Percentiles rank a stretch among this genome's conserved stretches.
phyloP scores from a whole-genome alignment of 2,888 invertebrate species.

The Anaspis maculata region DNA sequence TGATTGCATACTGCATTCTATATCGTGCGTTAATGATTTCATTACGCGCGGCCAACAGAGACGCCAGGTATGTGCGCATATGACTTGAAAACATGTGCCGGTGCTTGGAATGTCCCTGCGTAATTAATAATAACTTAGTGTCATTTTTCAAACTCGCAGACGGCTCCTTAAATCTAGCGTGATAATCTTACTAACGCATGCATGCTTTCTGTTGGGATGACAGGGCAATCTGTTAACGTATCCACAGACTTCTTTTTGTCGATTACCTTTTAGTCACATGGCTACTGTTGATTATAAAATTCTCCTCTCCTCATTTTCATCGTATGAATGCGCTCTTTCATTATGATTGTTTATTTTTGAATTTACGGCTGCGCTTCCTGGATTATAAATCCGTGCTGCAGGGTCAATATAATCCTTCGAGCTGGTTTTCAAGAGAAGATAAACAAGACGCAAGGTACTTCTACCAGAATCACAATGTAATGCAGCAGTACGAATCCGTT shows the following conservation, averaged over 20 bases:
- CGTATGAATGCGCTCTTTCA: conserved; percentile 10
- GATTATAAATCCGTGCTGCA: conserved; percentile 3
- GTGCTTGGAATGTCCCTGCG: conserved; percentile 15
- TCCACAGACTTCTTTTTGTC: conserved; percentile 12
- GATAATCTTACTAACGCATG: conserved; percentile 34
- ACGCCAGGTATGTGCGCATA: conserved; percentile 3
- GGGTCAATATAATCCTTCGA: too few species aligned
- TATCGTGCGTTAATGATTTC: conserved; percentile 22
- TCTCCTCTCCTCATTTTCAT: too few species aligned
- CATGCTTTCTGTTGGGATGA: conserved; percentile 29
- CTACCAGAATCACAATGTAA: too few species aligned
- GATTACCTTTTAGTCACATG: conserved; percentile 11
- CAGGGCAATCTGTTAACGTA: conserved; percentile 33
- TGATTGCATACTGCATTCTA: too few species aligned
- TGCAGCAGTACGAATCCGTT: too few species aligned
- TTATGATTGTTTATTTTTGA: conserved; percentile 9
- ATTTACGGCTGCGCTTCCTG: conserved; percentile 6
- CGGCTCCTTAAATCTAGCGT: conserved; percentile 36
- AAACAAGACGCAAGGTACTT: too few species aligned
- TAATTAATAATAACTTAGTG: conserved; percentile 34
- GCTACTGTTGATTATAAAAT: conserved; percentile 10
- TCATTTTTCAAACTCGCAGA: conserved; percentile 35
- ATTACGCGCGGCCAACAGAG: conserved; percentile 14
- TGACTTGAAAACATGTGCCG: conserved; percentile 8
- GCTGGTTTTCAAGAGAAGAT: too few species aligned